phyloP scores from a whole-genome alignment of 2,888 invertebrate species.

The Quadroppia sp. region DNA sequence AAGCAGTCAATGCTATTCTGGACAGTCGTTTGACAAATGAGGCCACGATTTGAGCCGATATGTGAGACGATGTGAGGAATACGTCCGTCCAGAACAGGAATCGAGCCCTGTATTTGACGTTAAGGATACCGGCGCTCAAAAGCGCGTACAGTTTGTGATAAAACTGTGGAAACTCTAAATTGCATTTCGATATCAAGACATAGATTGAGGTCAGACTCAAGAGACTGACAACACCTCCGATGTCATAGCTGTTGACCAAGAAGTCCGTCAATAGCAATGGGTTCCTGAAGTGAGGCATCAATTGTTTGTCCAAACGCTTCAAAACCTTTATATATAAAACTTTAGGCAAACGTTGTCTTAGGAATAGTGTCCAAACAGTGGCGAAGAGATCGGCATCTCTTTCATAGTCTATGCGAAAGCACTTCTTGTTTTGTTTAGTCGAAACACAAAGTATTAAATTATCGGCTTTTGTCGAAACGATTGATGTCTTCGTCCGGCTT shows the following conservation, averaged over 20 bases:
- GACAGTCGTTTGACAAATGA: conserved; percentile 87
- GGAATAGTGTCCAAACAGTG: conserved; percentile 51
- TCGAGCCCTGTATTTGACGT: conserved; percentile 79
- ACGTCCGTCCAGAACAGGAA: conserved; percentile 82
- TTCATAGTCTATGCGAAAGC: conserved; percentile 37
- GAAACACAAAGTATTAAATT: conserved; percentile 36
- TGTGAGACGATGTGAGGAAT: conserved; percentile 88
- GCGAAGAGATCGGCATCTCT: conserved; percentile 48
- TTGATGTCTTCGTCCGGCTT: not conserved
- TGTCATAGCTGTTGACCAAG: conserved; percentile 80
- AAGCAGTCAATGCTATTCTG: conserved; percentile 74
- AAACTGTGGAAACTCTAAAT: conserved; percentile 91
- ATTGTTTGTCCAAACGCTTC: conserved; percentile 72
- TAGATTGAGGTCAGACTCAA: conserved; percentile 88
- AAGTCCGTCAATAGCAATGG: conserved; percentile 85
- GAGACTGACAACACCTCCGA: conserved; percentile 79
- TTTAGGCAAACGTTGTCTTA: conserved; percentile 55
- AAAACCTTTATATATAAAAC: conserved; percentile 71
- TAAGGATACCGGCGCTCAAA: conserved; percentile 85
- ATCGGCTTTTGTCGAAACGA: not conserved
- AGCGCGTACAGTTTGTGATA: conserved; percentile 91
- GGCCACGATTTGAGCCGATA: conserved; percentile 84
- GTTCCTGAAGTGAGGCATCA: conserved; percentile 72
- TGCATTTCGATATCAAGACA: conserved; percentile 79
- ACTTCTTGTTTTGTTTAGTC: not conserved